Evolutionary conservation across 2,797 vertebrate species (phyloP).

Genomic region (Phataginus tetradactyla): DNA sequence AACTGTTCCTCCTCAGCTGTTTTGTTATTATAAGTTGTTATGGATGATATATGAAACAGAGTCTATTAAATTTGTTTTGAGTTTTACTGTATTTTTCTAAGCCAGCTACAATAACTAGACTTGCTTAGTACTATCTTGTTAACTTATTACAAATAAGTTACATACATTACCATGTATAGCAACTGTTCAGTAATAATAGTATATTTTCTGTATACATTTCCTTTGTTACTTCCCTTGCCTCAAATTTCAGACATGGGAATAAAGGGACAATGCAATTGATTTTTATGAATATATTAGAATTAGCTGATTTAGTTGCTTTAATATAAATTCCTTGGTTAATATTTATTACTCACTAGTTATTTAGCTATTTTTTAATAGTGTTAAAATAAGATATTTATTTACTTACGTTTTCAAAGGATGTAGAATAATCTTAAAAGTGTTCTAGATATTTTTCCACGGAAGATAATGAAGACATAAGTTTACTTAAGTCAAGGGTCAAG

Average conservation of each 20-base stretch:
- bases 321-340: not conserved
- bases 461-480: not conserved
- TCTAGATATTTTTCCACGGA: not conserved
- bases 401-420: not conserved
- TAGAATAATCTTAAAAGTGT: not conserved
- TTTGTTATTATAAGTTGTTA: not conserved
- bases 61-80: not conserved
- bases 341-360: not conserved
- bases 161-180: not conserved
- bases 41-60: not conserved
- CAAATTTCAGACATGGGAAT: not conserved
- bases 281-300: conserved; percentile 15
- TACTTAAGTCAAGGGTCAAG: not conserved
- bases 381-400: not conserved
- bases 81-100: conserved; percentile 11
- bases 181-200: not conserved
- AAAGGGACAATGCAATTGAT: not conserved
- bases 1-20: not conserved
- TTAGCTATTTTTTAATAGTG: not conserved
- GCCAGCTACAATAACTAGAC: not conserved
- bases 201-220: not conserved
- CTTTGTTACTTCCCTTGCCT: not conserved
- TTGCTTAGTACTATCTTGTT: not conserved
- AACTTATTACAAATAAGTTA: not conserved
- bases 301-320: conserved; percentile 1